phyloP scores from a whole-genome alignment of 1,140 invertebrate genomes.

The Sycophaga agraensis region DNA sequence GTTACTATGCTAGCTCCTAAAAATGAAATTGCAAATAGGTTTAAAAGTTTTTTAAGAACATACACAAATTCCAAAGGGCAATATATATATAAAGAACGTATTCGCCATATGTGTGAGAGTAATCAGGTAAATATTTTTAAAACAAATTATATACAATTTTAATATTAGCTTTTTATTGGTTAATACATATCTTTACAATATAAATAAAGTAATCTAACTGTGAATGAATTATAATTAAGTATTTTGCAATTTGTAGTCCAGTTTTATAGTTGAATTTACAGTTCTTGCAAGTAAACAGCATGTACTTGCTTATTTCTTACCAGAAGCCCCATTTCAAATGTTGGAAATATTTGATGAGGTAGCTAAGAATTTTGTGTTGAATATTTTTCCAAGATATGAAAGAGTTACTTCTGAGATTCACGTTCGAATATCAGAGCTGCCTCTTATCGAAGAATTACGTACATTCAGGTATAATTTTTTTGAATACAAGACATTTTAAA shows the following conservation, averaged over 20 bases:
- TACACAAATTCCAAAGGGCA: slow-evolving; percentile 85
- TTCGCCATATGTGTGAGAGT: slow-evolving; percentile 92
- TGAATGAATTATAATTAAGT: slow-evolving; percentile 8
- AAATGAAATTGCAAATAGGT: slow-evolving; percentile 95
- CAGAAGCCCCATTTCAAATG: slow-evolving; percentile 96
- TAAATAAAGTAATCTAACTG: too few species aligned
- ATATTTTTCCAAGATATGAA: slow-evolving; percentile 95
- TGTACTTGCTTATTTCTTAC: slow-evolving; percentile 93
- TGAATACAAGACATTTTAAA: slow-evolving; percentile 7
- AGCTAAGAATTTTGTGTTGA: slow-evolving; percentile 90
- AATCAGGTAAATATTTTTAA: slow-evolving; percentile 59
- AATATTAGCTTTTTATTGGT: neutral
- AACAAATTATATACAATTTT: neutral
- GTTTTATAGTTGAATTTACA: slow-evolving; percentile 93
- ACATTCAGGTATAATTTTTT: slow-evolving; percentile 71
- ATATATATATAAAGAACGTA: slow-evolving; percentile 90
- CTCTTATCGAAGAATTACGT: slow-evolving; percentile 93
- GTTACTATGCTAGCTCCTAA: slow-evolving; percentile 93
- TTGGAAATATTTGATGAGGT: slow-evolving; percentile 94
- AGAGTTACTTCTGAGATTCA: slow-evolving; percentile 91
- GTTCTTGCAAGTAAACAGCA: slow-evolving; percentile 87
- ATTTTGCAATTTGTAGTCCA: slow-evolving; percentile 62
- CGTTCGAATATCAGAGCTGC: slow-evolving; percentile 92
- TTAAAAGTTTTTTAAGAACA: slow-evolving; percentile 92
- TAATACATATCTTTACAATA: neutral